These are phyloP conservation scores for Sanderia malayensis DNA, from an alignment of 30 jellyfish, hydroid and myxozoan species.

Conservation along the genomic window DNA sequence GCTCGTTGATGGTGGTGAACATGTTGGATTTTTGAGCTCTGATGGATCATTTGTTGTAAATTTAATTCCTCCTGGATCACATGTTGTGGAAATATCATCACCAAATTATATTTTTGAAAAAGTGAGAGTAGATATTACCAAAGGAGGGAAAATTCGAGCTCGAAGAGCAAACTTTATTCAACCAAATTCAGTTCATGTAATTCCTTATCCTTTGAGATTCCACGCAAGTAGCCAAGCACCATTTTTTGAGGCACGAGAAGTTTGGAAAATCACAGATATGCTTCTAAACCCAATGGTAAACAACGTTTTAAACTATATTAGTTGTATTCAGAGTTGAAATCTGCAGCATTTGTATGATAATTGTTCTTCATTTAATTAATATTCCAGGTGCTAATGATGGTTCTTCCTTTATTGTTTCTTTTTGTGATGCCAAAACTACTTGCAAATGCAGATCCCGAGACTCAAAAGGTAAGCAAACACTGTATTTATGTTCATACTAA, in stretches of 20 bases:
- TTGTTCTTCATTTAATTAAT: not conserved
- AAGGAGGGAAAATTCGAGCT: constrained; percentile 86
- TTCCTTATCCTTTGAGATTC: constrained; percentile 80
- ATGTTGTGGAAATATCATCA: constrained; percentile 78
- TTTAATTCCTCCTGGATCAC: constrained; percentile 79
- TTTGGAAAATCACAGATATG: constrained; percentile 84
- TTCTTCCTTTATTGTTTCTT: constrained; percentile 71
- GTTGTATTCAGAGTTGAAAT: too few species aligned
- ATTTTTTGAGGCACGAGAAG: constrained; percentile 82
- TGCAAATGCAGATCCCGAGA: constrained; percentile 93
- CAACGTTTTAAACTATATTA: not conserved
- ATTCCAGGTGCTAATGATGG: constrained; percentile 80
- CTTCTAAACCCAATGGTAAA: constrained; percentile 92
- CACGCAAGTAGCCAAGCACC: constrained; percentile 80
- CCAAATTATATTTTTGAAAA: constrained; percentile 77
- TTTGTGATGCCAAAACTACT: constrained; percentile 89
- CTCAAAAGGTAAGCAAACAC: constrained; percentile 83
- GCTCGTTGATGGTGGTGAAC: constrained; percentile 76
- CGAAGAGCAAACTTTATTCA: constrained; percentile 75
- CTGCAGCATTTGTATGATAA: not conserved
- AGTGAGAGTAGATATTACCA: constrained; percentile 81
- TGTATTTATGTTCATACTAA: too few species aligned
- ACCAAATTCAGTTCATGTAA: constrained; percentile 87
- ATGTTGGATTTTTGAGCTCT: constrained; percentile 71
- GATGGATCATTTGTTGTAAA: constrained; percentile 82